These are phyloP conservation scores for Ganaspis brasiliensis DNA, from an alignment of 2,888 invertebrate genomes.

Conservation along the genomic window DNA sequence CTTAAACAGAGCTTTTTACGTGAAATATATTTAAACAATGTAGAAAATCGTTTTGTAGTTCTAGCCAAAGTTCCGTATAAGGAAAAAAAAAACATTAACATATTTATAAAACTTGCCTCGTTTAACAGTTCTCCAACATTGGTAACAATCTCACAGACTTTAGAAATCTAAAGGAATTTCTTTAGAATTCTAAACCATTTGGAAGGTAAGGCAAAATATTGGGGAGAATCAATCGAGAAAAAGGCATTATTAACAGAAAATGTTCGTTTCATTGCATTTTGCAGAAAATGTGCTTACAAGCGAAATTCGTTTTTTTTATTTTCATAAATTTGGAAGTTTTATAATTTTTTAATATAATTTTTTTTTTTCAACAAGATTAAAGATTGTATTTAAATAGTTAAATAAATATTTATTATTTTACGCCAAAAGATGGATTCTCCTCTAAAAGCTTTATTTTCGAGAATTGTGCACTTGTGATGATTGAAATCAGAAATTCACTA, in stretches of 20 bases:
- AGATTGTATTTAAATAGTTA: no score
- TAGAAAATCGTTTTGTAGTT: slow-evolving; percentile 19
- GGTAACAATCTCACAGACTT: not conserved
- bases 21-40: slow-evolving; percentile 9
- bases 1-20: slow-evolving; percentile 13
- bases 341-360: no score
- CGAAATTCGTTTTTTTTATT: no score
- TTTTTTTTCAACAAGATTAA: no score
- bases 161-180: not conserved
- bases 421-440: not conserved
- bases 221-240: no score
- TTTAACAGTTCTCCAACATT: not conserved
- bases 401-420: not conserved
- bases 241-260: no score
- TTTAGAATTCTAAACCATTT: not conserved
- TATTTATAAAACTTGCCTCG: not conserved
- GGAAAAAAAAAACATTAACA: not conserved
- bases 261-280: no score
- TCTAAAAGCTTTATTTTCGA: slow-evolving; percentile 13
- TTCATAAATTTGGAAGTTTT: no score
- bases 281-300: no score
- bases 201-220: no score
- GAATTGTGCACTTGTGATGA: not conserved
- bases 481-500: slow-evolving; percentile 1
- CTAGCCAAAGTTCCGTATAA: not conserved